Evolutionary conservation across 2,113 vertebrate species (phyloP), one percentile per base, ranked within the genome.

Genomic region (Paratilapia polleni): DNA sequence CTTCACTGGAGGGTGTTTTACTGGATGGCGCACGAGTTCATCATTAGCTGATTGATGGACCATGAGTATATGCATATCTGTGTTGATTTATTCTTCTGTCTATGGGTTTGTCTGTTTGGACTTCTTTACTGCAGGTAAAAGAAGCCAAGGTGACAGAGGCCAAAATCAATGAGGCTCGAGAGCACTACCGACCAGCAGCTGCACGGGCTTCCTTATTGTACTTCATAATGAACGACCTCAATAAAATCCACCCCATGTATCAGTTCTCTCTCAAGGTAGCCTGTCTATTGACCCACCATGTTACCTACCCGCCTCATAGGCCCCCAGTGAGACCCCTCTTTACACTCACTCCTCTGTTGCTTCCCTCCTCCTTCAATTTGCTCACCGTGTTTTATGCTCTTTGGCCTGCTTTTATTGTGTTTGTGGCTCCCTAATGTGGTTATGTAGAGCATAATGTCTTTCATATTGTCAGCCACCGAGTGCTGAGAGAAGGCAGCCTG

Each of bases 211-310:
- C 98, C 11, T 95, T 99, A 83, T 96, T 99, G 61, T 99, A 98
- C 96, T 99, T 99, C 95, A 96, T 97, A 94, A 97, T 98, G 97
- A 97, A 94, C 2, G 95, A 97, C 94, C 98, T 99, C 73, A 97
- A 96, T 87, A 93, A 96, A 94, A 96, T 99, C 92, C 97, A 99
- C 75, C 98, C 97, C 41, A 98, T 99, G 98, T 99, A 99, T 96
- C 97, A 97, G 96, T 98, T 99, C 95, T 98, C 94, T 88, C 93
- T 94, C 31, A 94, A 95, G 94, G 94, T 94, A 92, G 17, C 26
- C 66, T 54, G 66, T 80, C 80, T 89, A 64, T 93, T 93, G 88
- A 88, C 80, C 81, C 77, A 19, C 77, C 64, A 20, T 82, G 85
- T 85, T 87, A 83, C 82, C 83, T 61, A 47, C 60, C 60, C 4